A percentile compares a stretch with the other conserved stretches of the same genome.
phyloP scores from a whole-genome alignment of 2,888 invertebrate genomes.

The Epsilonema sp. region DNA sequence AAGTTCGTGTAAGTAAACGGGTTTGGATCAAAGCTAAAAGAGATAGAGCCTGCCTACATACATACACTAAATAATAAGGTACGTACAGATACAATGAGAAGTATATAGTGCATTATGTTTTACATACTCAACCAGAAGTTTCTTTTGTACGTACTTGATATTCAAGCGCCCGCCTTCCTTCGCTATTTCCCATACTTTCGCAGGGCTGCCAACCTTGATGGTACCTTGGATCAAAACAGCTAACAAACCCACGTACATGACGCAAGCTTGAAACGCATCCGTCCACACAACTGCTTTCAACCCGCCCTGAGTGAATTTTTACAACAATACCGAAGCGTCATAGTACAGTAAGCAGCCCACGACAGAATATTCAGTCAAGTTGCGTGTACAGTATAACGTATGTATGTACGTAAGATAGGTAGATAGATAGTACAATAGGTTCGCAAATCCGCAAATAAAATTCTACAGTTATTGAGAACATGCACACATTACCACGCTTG shows the following conservation, averaged over 20 bases:
- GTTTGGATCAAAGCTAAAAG: conserved; percentile 1
- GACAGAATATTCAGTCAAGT: too few relatives aligned
- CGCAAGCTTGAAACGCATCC: conserved; percentile 57
- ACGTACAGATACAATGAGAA: too few relatives aligned
- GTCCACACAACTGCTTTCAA: conserved; percentile 58
- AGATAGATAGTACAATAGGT: too few relatives aligned
- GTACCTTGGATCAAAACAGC: conserved; percentile 7
- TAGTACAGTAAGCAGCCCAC: too few relatives aligned
- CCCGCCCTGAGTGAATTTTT: too few relatives aligned
- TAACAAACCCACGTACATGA: conserved; percentile 9
- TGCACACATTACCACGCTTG: conserved; percentile 9
- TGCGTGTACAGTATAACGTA: too few relatives aligned
- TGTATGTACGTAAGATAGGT: too few relatives aligned
- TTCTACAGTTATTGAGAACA: too few relatives aligned
- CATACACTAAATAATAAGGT: neutral
- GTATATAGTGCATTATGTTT: too few relatives aligned
- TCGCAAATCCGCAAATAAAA: too few relatives aligned
- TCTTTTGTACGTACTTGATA: neutral
- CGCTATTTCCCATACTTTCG: neutral
- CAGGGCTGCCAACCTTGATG: neutral
- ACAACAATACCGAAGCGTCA: too few relatives aligned
- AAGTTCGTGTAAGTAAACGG: conserved; percentile 8
- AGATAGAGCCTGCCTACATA: neutral
- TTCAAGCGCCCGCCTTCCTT: neutral
- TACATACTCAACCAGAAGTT: too few relatives aligned